phyloP scores from a whole-genome alignment of 2,113 vertebrate genomes.

The Uria lomvia region DNA sequence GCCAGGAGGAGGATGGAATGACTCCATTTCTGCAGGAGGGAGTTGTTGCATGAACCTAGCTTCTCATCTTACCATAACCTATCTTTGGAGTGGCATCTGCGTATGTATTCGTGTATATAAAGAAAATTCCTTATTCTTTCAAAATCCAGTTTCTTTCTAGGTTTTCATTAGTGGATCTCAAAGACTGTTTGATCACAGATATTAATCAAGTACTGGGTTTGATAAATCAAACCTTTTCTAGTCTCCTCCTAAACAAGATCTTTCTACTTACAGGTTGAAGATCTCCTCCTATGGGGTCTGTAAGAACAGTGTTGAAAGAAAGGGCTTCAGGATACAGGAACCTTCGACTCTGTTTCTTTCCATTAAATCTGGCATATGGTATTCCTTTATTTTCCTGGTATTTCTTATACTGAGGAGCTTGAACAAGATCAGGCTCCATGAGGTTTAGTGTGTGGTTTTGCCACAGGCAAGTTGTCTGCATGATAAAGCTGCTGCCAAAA shows the following conservation, averaged over 20 bases:
- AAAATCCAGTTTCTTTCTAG: background rate
- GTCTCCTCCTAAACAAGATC: background rate
- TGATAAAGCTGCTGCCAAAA: background rate
- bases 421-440: background rate
- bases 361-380: background rate
- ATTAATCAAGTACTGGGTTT: background rate
- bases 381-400: background rate
- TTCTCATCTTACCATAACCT: slow-evolving; percentile 17
- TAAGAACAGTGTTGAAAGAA: background rate
- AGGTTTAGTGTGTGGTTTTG: background rate
- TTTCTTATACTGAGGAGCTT: background rate
- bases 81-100: background rate
- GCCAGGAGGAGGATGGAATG: background rate
- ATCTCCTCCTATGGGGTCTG: background rate
- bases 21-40: background rate
- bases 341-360: background rate
- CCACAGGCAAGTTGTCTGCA: background rate
- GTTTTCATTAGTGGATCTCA: background rate
- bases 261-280: background rate
- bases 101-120: background rate
- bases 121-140: background rate
- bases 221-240: background rate
- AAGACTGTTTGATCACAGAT: background rate
- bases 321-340: background rate
- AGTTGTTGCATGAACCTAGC: background rate